phyloP scores from a whole-genome alignment of 2,888 invertebrate genomes.

The Macrosiphum euphorbiae region DNA sequence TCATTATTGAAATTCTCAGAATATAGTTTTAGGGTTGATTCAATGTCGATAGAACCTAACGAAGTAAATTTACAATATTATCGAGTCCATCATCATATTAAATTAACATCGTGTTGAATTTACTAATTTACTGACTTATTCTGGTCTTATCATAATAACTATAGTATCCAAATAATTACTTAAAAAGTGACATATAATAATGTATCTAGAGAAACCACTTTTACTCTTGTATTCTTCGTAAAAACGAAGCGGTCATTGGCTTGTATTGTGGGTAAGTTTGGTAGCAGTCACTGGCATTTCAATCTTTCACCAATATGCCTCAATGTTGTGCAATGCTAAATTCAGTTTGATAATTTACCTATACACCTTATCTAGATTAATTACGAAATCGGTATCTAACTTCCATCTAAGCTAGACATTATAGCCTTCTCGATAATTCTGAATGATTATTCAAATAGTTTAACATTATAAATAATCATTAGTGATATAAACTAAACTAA shows the following conservation, averaged over 20 bases:
- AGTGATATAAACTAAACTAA: neutral
- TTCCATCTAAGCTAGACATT: neutral
- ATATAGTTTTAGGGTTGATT: neutral
- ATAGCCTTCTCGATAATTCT: neutral
- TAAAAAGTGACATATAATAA: neutral
- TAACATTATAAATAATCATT: too few species aligned
- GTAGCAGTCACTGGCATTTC: neutral
- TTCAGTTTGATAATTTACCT: too few species aligned
- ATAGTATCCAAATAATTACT: too few species aligned
- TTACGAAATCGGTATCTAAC: neutral
- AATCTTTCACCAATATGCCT: neutral
- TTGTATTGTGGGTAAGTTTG: slow-evolving; percentile 3
- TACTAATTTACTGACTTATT: too few species aligned
- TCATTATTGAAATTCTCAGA: neutral
- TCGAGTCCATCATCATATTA: neutral
- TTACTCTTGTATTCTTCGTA: neutral
- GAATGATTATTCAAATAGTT: neutral
- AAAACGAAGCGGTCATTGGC: neutral
- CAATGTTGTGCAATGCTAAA: neutral
- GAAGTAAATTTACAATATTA: neutral
- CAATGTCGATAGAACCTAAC: neutral
- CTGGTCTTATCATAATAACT: too few species aligned
- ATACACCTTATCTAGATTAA: neutral
- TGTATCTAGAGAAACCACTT: neutral
- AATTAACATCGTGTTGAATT: neutral